Base-by-base conservation (phyloP, 2,797 vertebrate species). In the Siniperca obscura region DNA sequence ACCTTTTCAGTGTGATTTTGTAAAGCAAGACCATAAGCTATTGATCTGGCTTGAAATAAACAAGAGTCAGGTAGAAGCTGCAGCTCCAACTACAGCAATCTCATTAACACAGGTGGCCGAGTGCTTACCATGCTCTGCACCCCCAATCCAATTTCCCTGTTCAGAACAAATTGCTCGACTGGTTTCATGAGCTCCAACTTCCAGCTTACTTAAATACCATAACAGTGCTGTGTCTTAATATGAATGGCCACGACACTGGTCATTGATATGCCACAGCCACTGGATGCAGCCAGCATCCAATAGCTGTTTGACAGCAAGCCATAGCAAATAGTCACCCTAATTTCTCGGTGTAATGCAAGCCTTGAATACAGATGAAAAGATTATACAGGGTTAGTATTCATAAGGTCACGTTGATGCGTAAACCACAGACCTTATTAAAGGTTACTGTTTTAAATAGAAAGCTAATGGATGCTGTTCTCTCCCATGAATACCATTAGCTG, bases 351-450 rank as follows among this genome's bases (percentile, higher is more conserved):
- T 72, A 78, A 65, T 30, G 40, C 62, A 27, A 76, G 73, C 65
- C 61, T 10, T 62, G 82, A 87, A 88, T 87, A 82, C 87, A 90
- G 86, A 93, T 90, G 74, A 62, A 81, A 87, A 89, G 74, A 92
- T 89, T 86, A 90, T 46, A 83, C 74, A 19, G 48, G 78, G 81
- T 92, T 93, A 85, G 89, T 86, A 92, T 92, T 89, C 91, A 90
- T 90, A 78, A 91, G 84, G 87, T 91, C 86, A 89, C 22, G 6
- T 57, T 22, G 38, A 83, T 77, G 82, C 83, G 82, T 88, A 86
- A 89, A 86, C 77, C 81, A 22, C 82, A 78, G n/a, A 82, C 87
- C 84, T 85, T 84, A 82, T 84, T 76, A 92, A 93, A 91, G 91
- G 86, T 93, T 87, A 81, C 74, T 42, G 60, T 89, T 90, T 82